Evolutionary conservation across 2,113 vertebrate species (phyloP).

Genomic region (Todiramphus chloris): DNA sequence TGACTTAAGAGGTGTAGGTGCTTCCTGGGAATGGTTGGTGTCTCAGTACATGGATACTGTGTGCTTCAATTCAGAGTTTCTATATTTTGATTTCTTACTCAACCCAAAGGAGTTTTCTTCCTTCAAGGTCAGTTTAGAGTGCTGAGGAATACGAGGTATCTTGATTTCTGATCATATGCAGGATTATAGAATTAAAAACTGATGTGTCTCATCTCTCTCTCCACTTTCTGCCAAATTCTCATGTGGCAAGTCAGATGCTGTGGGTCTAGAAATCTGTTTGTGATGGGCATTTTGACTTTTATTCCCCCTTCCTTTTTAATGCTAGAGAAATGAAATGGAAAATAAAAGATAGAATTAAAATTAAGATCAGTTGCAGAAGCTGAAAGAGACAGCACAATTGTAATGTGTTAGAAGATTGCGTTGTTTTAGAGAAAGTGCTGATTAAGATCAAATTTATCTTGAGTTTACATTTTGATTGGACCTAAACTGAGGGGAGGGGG

Average conservation of each 20-base stretch:
- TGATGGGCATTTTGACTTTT: neutral
- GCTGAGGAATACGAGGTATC: neutral
- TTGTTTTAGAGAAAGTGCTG: conserved; percentile 50
- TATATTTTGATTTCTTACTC: neutral
- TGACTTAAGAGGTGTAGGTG: neutral
- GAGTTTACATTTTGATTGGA: conserved; percentile 50
- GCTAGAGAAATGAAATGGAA: neutral
- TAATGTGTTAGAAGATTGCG: conserved; percentile 28
- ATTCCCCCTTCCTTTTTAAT: neutral
- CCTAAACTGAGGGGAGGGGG: neutral
- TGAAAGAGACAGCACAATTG: neutral
- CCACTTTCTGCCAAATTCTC: neutral
- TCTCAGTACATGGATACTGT: neutral
- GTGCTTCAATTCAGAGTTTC: neutral
- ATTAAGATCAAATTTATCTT: conserved; percentile 56
- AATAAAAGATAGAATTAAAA: conserved; percentile 17
- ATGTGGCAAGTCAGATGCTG: neutral
- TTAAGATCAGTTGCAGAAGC: neutral
- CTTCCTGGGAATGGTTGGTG: neutral
- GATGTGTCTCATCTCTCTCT: neutral
- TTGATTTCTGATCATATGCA: neutral
- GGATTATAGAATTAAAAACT: neutral
- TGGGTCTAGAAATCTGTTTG: neutral
- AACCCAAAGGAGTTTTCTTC: neutral
- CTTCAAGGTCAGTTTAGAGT: neutral